Evolutionary conservation across 2,797 vertebrate species (phyloP).

Genomic region (Zenarchopterus dispar): DNA sequence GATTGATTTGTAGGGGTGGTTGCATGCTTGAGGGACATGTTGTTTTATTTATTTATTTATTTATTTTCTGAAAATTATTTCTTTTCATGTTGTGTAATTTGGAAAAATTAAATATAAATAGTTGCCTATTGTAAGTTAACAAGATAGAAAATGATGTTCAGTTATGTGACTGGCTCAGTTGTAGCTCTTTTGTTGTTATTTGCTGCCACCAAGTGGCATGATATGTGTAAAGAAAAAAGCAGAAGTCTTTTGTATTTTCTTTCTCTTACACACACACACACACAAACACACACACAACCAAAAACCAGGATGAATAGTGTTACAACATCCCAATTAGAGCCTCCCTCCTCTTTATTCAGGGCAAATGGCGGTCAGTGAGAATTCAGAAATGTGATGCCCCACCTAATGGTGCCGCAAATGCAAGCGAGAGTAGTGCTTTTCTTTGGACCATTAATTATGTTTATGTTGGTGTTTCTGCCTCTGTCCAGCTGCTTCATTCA

Average conservation of each 20-base stretch:
- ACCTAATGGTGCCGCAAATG: conserved; percentile 63
- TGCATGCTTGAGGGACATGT: conserved; percentile 3
- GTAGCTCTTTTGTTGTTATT: conserved; percentile 32
- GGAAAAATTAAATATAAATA: conserved; percentile 39
- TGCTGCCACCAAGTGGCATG: conserved; percentile 78
- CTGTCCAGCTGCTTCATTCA: conserved; percentile 50
- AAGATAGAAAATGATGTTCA: conserved; percentile 61
- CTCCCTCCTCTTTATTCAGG: conserved; percentile 40
- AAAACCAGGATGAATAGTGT: conserved; percentile 13
- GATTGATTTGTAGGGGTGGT: conserved; percentile 4
- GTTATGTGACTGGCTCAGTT: background rate
- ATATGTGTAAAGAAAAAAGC: background rate
- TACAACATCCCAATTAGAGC: conserved; percentile 32
- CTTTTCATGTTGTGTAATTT: conserved; percentile 34
- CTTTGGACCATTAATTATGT: conserved; percentile 62
- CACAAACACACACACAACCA: background rate
- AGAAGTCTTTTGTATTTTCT: background rate
- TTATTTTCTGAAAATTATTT: conserved; percentile 37
- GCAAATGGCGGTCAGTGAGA: conserved; percentile 35
- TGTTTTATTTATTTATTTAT: conserved; percentile 18
- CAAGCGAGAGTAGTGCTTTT: conserved; percentile 64
- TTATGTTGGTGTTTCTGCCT: conserved; percentile 57
- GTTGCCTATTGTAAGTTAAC: conserved; percentile 45
- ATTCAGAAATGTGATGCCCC: conserved; percentile 24
- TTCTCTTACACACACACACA: too few species aligned